Percentiles rank a stretch among this genome's conserved stretches.
phyloP scores from a whole-genome alignment of 2,113 vertebrate genomes.

The Monopterus albus region DNA sequence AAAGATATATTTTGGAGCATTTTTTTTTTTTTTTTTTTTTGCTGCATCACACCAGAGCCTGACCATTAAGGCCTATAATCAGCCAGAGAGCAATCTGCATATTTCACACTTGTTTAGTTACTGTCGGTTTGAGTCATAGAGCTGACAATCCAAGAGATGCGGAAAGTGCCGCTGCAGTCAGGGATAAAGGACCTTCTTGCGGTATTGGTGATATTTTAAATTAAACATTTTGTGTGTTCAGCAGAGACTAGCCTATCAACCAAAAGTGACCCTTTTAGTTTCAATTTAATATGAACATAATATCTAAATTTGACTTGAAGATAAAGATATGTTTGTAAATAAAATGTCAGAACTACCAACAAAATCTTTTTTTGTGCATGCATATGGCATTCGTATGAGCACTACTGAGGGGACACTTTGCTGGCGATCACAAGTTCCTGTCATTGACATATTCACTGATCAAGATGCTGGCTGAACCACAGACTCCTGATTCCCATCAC shows the following conservation, averaged over 20 bases:
- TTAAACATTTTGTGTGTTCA: not conserved
- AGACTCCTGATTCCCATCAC: slow-evolving; percentile 69
- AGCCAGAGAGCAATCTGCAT: slow-evolving; percentile 34
- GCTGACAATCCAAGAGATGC: slow-evolving; percentile 27
- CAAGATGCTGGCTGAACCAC: slow-evolving; percentile 33
- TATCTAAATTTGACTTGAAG: not conserved
- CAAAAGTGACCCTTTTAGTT: not conserved
- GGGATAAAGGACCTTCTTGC: not conserved
- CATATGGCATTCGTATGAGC: not conserved
- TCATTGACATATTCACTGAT: slow-evolving; percentile 41
- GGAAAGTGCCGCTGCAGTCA: slow-evolving; percentile 6
- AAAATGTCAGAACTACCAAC: not conserved
- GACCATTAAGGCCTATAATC: slow-evolving; percentile 21
- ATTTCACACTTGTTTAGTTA: slow-evolving; percentile 30
- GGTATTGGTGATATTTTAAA: not conserved
- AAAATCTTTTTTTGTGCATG: not conserved
- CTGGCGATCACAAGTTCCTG: not conserved
- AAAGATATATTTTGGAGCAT: not conserved
- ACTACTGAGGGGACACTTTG: not conserved
- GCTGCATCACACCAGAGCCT: slow-evolving; percentile 1
- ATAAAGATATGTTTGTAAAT: not conserved
- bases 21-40: slow-evolving; percentile 2
- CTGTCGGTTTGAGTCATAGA: slow-evolving; percentile 23
- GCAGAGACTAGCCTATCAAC: not conserved
- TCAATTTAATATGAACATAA: no score